phyloP scores from a whole-genome alignment of 2,113 vertebrate species.

The Prionailurus viverrinus region DNA sequence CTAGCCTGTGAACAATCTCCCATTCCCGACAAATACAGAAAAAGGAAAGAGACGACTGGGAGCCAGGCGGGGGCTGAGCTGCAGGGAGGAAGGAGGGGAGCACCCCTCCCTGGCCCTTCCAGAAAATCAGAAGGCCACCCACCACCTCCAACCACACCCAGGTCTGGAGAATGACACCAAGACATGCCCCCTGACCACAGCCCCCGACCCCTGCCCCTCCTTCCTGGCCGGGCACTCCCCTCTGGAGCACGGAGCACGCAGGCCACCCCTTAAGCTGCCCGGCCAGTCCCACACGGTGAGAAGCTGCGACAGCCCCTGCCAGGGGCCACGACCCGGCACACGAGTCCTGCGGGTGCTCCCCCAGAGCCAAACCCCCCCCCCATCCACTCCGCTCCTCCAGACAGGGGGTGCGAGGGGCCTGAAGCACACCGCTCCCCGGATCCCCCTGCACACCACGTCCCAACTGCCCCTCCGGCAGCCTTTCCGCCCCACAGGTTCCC shows the following conservation, averaged over 20 bases:
- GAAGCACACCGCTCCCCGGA: neutral
- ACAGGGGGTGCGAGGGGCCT: neutral
- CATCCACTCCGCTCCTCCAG: neutral
- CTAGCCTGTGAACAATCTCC: neutral
- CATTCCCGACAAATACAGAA: neutral
- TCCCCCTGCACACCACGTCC: neutral
- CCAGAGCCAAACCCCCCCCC: neutral
- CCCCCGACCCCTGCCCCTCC: neutral
- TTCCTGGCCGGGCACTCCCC: neutral
- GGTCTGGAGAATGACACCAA: neutral
- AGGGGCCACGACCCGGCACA: neutral
- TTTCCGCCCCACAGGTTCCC: neutral
- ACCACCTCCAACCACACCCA: neutral
- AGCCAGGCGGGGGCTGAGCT: rapidly evolving
- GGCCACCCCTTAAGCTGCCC: neutral
- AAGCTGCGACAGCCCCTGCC: too few species aligned
- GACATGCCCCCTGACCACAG: too few species aligned
- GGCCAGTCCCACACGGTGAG: neutral
- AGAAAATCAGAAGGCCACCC: neutral
- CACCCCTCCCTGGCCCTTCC: neutral
- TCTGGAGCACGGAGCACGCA: rapidly evolving
- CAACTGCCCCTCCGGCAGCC: neutral
- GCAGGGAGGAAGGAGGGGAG: neutral
- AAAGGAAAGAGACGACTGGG: too few species aligned
- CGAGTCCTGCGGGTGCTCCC: neutral